Percentiles rank a stretch among this genome's conserved stretches.
These are phyloP conservation scores for Lordiphosa clarofinis DNA, from an alignment of 1,140 invertebrate species.

Conservation along the genomic window DNA sequence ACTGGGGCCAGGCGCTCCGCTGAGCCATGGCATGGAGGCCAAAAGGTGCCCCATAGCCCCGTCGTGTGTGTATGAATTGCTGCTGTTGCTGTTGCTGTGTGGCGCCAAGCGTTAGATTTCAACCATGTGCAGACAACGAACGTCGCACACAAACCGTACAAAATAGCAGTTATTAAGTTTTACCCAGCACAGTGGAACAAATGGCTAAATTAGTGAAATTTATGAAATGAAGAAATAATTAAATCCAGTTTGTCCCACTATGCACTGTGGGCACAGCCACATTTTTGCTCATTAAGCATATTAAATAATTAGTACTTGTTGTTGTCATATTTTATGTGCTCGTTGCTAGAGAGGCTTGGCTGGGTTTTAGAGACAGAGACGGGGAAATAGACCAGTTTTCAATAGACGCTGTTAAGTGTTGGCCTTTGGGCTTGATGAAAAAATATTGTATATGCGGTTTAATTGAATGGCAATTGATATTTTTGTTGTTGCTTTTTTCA, in stretches of 20 bases:
- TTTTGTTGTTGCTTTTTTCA: no score
- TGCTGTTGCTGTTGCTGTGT: slow-evolving; percentile 32
- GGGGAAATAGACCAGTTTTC: slow-evolving; percentile 56
- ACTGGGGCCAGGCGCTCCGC: slow-evolving; percentile 66
- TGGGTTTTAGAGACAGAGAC: slow-evolving; percentile 21
- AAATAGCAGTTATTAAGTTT: slow-evolving; percentile 56
- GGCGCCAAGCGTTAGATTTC: slow-evolving; percentile 74
- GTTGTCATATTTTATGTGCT: slow-evolving; percentile 71
- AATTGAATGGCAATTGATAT: slow-evolving; percentile 53
- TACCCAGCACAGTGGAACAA: slow-evolving; percentile 40
- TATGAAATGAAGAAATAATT: not conserved
- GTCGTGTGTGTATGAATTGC: slow-evolving; percentile 14
- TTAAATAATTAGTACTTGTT: slow-evolving; percentile 74
- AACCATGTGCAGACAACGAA: slow-evolving; percentile 62
- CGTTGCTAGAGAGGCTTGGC: slow-evolving; percentile 52
- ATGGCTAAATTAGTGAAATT: slow-evolving; percentile 7
- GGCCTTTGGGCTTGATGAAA: slow-evolving; percentile 33
- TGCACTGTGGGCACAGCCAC: slow-evolving; percentile 58
- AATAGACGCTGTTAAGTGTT: slow-evolving; percentile 25
- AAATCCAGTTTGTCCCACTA: slow-evolving; percentile 25
- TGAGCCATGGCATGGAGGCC: slow-evolving; percentile 60
- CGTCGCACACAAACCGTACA: slow-evolving; percentile 42
- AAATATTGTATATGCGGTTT: slow-evolving; percentile 39
- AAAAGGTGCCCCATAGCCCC: slow-evolving; percentile 61
- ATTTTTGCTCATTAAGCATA: slow-evolving; percentile 71